Percentiles rank a stretch among this genome's conserved stretches.
Conservation (phyloP, 2,113 vertebrate genomes). For the Galeopterus variegatus region DNA sequence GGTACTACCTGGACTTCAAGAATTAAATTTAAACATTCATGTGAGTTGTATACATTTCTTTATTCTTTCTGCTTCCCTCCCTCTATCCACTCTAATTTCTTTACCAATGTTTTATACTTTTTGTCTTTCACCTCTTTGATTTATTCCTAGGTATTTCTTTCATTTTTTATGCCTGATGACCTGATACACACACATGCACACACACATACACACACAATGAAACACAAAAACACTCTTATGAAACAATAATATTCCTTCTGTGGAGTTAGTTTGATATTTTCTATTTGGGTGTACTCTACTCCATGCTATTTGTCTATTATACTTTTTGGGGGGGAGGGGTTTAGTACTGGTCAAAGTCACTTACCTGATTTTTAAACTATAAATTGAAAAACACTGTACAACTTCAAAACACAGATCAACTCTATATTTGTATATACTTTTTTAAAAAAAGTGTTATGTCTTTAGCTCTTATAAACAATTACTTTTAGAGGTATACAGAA, state of each 20-base stretch:
- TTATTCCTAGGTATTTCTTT: too few species aligned
- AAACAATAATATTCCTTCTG: not conserved
- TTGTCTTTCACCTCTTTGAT: slow-evolving; percentile 16
- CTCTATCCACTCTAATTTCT: too few species aligned
- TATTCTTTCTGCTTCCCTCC: not conserved
- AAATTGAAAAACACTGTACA: not conserved
- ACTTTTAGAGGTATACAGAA: accelerated
- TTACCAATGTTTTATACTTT: not conserved
- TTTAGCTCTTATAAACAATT: not conserved
- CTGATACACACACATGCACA: not conserved
- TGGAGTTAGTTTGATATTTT: not conserved
- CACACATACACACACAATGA: not conserved
- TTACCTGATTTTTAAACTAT: not conserved
- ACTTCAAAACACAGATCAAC: not conserved
- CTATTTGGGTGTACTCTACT: not conserved
- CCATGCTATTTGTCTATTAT: not conserved
- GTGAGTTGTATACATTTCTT: not conserved
- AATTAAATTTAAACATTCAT: slow-evolving; percentile 10
- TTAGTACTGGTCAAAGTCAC: slow-evolving; percentile 4
- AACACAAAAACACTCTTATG: not conserved
- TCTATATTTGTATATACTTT: not conserved
- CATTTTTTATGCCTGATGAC: not conserved
- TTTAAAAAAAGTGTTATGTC: not conserved
- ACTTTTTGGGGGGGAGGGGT: not conserved
- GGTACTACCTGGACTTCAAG: not conserved